These are phyloP conservation scores for Anoplopoma fimbria DNA, from an alignment of 2,113 vertebrate species.

Conservation along the genomic window DNA sequence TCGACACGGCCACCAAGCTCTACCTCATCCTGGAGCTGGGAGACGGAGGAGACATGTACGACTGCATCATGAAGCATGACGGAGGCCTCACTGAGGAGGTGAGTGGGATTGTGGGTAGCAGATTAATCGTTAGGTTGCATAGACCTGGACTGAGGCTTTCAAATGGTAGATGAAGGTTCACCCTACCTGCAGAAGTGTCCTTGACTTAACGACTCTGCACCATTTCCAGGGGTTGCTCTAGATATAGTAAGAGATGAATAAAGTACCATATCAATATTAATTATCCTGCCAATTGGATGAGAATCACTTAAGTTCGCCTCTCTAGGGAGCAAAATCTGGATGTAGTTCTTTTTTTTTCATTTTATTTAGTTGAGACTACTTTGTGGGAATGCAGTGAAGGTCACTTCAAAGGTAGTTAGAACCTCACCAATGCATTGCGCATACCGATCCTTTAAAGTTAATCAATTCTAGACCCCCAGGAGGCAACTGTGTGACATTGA, in stretches of 20 bases:
- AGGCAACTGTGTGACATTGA: slow-evolving; percentile 32
- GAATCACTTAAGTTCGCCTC: not conserved
- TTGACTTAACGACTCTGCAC: not conserved
- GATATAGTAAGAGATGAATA: not conserved
- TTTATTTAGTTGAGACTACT: not conserved
- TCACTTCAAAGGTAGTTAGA: slow-evolving; percentile 26
- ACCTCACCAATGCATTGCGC: slow-evolving; percentile 9
- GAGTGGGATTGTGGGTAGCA: not conserved
- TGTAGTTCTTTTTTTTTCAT: not conserved
- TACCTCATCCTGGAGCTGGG: slow-evolving; percentile 98
- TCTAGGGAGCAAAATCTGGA: not conserved
- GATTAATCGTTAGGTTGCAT: not conserved
- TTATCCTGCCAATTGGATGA: not conserved
- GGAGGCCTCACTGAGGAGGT: slow-evolving; percentile 93
- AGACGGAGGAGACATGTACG: slow-evolving; percentile 98
- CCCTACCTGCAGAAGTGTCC: not conserved
- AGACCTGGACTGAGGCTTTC: not conserved
- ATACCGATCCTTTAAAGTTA: slow-evolving; percentile 26
- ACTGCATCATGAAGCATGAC: slow-evolving; percentile 99
- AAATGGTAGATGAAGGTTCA: not conserved
- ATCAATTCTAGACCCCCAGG: slow-evolving; percentile 27
- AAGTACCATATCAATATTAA: not conserved
- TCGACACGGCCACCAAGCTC: slow-evolving; percentile 98
- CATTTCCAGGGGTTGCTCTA: not conserved
- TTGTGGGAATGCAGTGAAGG: slow-evolving; percentile 16